Conservation (phyloP, 1,140 invertebrate species). For the Orchestia grillus region DNA sequence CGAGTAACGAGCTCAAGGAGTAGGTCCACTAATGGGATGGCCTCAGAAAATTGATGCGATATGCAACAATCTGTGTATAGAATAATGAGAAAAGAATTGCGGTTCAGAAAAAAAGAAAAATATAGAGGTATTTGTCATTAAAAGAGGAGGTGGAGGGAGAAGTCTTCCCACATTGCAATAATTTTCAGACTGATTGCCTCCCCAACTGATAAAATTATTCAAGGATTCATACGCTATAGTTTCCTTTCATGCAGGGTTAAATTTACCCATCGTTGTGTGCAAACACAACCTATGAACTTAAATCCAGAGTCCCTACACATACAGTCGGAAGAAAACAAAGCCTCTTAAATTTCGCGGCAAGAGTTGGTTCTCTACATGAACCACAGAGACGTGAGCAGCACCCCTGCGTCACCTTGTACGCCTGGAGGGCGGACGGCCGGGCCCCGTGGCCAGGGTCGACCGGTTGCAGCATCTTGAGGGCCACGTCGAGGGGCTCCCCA, state of each 20-base stretch:
- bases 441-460: conserved; percentile 87
- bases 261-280: background rate
- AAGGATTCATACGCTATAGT: background rate
- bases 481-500: conserved; percentile 80
- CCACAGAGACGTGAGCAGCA: too few species aligned
- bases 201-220: background rate
- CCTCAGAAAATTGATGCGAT: too few species aligned
- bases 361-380: too few species aligned
- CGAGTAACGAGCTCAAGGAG: too few species aligned
- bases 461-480: conserved; percentile 96
- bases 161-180: background rate
- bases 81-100: background rate
- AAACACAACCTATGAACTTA: too few species aligned
- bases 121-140: background rate
- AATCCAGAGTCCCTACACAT: too few species aligned
- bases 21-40: too few species aligned
- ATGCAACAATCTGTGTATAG: background rate
- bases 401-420: conserved; percentile 79
- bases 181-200: too few species aligned
- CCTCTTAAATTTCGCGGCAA: too few species aligned
- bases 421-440: conserved; percentile 80
- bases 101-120: background rate
- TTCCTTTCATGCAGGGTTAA: background rate
- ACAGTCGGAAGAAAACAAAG: too few species aligned
- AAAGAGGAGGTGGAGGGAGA: background rate